Conservation (phyloP, 1,140 invertebrate genomes). For the Meloidogyne exigua region DNA sequence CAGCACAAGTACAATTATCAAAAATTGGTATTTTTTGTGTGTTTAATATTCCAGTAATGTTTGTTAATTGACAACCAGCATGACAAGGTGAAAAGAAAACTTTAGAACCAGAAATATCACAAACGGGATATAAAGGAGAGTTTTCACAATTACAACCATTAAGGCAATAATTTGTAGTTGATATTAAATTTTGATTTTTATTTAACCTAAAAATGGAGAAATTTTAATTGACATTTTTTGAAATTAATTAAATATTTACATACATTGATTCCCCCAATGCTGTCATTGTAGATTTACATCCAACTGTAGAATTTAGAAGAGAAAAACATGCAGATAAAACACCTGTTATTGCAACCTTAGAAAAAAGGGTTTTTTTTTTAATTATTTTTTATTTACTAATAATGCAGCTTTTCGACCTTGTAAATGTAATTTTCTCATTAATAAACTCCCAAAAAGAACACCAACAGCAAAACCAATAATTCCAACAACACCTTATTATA, state of each 20-base stretch:
- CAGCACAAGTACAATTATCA: conserved; percentile 32
- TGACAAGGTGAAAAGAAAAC: conserved; percentile 61
- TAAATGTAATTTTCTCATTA: conserved; percentile 48
- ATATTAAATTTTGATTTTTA: not conserved
- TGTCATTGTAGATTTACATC: conserved; percentile 57
- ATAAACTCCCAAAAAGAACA: conserved; percentile 43
- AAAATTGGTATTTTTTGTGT: conserved; percentile 37
- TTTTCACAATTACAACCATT: conserved; percentile 53
- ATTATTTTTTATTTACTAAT: conserved; percentile 29
- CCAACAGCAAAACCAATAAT: conserved; percentile 61
- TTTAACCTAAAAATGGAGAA: no score
- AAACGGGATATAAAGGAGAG: conserved; percentile 59
- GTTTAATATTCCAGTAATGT: conserved; percentile 34
- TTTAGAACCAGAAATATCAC: conserved; percentile 44
- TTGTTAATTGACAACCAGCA: conserved; percentile 55
- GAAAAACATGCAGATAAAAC: conserved; percentile 50
- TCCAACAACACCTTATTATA: conserved; percentile 51
- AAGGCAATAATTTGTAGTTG: conserved; percentile 41
- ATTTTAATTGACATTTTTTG: no score
- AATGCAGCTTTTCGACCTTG: conserved; percentile 55
- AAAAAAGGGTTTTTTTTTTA: not conserved
- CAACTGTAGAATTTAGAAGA: conserved; percentile 51
- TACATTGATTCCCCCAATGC: conserved; percentile 35
- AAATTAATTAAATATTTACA: no score
- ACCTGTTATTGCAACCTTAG: conserved; percentile 19